phyloP scores from a whole-genome alignment of 2,797 vertebrate species.

The Dromococcyx pavoninus region DNA sequence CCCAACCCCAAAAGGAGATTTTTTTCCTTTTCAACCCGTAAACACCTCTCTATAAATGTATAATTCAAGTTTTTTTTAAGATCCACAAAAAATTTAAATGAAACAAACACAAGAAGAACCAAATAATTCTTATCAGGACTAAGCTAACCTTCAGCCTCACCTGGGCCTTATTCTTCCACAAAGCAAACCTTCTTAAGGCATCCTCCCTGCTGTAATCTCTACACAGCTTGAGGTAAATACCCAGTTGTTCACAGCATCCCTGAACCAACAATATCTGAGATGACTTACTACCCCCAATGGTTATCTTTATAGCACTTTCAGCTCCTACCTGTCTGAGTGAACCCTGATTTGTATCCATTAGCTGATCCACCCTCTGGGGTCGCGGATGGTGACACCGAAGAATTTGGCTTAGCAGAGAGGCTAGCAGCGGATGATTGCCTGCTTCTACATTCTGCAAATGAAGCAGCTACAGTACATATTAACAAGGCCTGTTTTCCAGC shows the following conservation, averaged over 20 bases:
- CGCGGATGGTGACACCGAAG: conserved; percentile 86
- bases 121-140: neutral
- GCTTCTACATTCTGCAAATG: conserved; percentile 89
- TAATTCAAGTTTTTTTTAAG: neutral
- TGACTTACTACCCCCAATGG: conserved; percentile 47
- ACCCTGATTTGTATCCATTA: conserved; percentile 89
- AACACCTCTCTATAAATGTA: neutral
- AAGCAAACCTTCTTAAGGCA: neutral
- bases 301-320: conserved; percentile 55
- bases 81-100: neutral
- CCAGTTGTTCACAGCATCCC: conserved; percentile 10
- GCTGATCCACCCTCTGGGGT: conserved; percentile 87
- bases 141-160: neutral
- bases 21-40: neutral
- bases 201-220: neutral
- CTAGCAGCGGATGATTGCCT: conserved; percentile 86
- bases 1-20: neutral
- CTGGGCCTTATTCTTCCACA: neutral
- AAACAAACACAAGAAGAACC: neutral
- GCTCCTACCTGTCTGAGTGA: conserved; percentile 88
- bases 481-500: conserved; percentile 47
- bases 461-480: conserved; percentile 69
- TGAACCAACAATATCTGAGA: neutral
- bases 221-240: neutral
- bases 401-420: conserved; percentile 87